Conservation (phyloP, 1,140 invertebrate species). For the Sycophila sp. region DNA sequence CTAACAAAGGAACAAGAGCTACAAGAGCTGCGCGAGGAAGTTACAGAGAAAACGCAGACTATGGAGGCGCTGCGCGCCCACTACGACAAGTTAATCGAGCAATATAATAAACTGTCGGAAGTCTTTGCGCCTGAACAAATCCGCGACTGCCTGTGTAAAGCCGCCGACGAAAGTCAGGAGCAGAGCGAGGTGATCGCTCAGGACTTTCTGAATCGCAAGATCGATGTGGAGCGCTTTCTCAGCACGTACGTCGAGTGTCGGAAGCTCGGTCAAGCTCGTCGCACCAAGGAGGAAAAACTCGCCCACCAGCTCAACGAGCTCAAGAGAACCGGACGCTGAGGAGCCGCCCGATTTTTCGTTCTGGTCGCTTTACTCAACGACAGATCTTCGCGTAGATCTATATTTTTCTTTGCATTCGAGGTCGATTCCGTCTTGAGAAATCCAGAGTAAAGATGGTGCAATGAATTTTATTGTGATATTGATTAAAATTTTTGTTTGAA, state of each 20-base stretch:
- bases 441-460: too few species aligned
- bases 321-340: conserved; percentile 64
- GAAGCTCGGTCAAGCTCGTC: conserved; percentile 75
- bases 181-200: conserved; percentile 80
- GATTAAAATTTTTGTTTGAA: too few species aligned
- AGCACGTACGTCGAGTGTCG: conserved; percentile 75
- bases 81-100: conserved; percentile 74
- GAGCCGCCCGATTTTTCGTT: too few species aligned
- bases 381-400: too few species aligned
- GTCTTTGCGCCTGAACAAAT: conserved; percentile 79
- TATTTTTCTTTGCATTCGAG: too few species aligned
- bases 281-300: conserved; percentile 81
- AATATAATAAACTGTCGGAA: conserved; percentile 77
- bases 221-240: conserved; percentile 80
- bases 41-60: conserved; percentile 72
- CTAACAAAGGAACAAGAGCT: conserved; percentile 74
- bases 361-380: too few species aligned
- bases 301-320: conserved; percentile 77
- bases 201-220: conserved; percentile 76
- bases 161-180: conserved; percentile 76
- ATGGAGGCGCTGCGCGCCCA: conserved; percentile 76
- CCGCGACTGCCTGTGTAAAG: conserved; percentile 71
- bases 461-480: too few species aligned
- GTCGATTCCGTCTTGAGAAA: too few species aligned
- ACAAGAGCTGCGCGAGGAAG: conserved; percentile 70